Percentiles rank a stretch among this genome's conserved stretches.
These are phyloP conservation scores for Agriotes lineatus DNA, from an alignment of 2,888 invertebrate genomes.

Conservation along the genomic window DNA sequence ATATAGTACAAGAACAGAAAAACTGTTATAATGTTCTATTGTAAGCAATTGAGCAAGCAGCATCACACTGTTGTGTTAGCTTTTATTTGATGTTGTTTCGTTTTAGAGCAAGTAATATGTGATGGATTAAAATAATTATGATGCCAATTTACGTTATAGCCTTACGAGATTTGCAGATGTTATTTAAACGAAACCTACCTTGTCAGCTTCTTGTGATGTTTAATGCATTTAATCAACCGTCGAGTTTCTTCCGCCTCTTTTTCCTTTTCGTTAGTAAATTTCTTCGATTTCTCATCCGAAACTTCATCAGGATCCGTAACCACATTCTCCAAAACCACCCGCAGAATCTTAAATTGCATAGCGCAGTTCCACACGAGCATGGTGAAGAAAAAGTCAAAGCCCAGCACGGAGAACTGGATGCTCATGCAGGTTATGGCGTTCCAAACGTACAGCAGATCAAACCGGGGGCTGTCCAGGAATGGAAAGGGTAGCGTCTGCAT, in stretches of 20 bases:
- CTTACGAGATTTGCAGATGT: too few species aligned
- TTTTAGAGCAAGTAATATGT: too few species aligned
- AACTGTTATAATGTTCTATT: too few species aligned
- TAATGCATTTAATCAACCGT: background rate
- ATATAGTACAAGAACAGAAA: too few species aligned
- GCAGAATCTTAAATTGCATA: conserved; percentile 22
- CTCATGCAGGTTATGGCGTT: conserved; percentile 11
- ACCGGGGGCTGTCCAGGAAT: background rate
- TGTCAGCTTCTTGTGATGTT: conserved; percentile 7
- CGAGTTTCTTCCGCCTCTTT: background rate
- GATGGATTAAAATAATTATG: too few species aligned
- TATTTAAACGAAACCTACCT: conserved; percentile 4
- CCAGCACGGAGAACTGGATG: conserved; percentile 14
- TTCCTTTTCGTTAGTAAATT: background rate
- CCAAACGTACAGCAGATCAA: conserved; percentile 20
- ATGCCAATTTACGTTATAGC: background rate
- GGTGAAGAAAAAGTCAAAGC: conserved; percentile 21
- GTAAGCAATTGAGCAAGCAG: too few species aligned
- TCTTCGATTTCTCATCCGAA: background rate
- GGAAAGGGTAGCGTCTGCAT: conserved; percentile 6
- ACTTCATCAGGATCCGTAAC: background rate
- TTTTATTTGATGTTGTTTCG: too few species aligned
- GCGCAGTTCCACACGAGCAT: conserved; percentile 25
- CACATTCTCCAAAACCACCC: background rate
- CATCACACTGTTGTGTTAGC: too few species aligned